Evolutionary conservation across 2,113 vertebrate species (phyloP).

Genomic region (Himantopus leucocephalus): DNA sequence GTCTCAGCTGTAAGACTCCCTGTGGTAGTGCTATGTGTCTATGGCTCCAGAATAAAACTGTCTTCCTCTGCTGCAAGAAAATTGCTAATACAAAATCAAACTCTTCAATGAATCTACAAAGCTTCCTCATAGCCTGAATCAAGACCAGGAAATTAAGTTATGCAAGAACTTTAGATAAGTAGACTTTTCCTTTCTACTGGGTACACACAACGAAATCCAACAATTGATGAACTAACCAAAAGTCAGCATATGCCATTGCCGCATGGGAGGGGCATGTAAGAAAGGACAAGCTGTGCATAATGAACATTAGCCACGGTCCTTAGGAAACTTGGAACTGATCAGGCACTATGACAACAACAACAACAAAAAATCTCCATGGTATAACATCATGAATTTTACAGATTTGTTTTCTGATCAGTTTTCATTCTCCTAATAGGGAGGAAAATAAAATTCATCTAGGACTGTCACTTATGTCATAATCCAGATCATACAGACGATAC

Average conservation of each 20-base stretch:
- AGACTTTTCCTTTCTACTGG: background rate
- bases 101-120: background rate
- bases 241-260: background rate
- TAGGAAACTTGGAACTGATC: background rate
- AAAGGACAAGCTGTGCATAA: background rate
- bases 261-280: background rate
- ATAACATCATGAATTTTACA: background rate
- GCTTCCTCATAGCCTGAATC: background rate
- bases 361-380: background rate
- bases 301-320: background rate
- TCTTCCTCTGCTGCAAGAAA: background rate
- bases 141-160: background rate
- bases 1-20: background rate
- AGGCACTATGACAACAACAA: background rate
- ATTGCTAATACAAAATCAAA: background rate
- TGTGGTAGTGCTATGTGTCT: accelerated
- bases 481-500: background rate
- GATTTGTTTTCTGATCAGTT: accelerated
- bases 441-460: background rate
- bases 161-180: background rate
- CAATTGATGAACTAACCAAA: background rate
- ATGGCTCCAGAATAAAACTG: background rate
- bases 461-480: background rate
- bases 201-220: background rate
- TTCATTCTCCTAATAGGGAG: background rate